These are phyloP conservation scores for Chaetodon auriga DNA, from an alignment of 2,113 vertebrate genomes.

Conservation along the genomic window DNA sequence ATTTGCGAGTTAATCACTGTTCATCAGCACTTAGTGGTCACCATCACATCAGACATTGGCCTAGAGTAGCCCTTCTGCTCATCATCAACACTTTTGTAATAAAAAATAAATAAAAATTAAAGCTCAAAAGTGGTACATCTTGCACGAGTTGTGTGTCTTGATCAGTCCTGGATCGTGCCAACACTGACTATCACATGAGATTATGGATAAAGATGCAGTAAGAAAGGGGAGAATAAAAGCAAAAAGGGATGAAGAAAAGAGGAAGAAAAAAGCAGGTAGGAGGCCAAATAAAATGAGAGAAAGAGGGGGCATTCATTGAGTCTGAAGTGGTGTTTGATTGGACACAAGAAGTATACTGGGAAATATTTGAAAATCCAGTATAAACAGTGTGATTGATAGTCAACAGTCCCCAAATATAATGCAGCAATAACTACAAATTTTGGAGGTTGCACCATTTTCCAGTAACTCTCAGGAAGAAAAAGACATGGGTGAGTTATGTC, in stretches of 20 bases:
- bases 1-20: neutral
- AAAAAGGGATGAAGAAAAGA: neutral
- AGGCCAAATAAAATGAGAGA: constrained; percentile 14
- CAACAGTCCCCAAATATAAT: constrained; percentile 44
- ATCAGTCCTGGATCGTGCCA: neutral
- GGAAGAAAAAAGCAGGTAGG: neutral
- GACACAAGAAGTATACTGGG: neutral
- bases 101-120: neutral
- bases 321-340: constrained; percentile 28
- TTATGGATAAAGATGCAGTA: neutral
- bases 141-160: neutral
- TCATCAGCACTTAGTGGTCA: neutral
- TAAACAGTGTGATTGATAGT: constrained; percentile 53
- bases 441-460: constrained; percentile 30
- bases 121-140: neutral
- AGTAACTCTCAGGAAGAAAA: constrained; percentile 26
- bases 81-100: neutral
- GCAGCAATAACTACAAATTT: constrained; percentile 28
- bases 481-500: constrained; percentile 24
- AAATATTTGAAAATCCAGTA: constrained; percentile 28
- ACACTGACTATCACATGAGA: neutral
- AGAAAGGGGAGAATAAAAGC: neutral
- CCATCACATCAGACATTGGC: neutral
- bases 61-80: neutral
- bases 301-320: neutral